Conservation (phyloP, 2,113 vertebrate species). For the Cromileptes altivelis region DNA sequence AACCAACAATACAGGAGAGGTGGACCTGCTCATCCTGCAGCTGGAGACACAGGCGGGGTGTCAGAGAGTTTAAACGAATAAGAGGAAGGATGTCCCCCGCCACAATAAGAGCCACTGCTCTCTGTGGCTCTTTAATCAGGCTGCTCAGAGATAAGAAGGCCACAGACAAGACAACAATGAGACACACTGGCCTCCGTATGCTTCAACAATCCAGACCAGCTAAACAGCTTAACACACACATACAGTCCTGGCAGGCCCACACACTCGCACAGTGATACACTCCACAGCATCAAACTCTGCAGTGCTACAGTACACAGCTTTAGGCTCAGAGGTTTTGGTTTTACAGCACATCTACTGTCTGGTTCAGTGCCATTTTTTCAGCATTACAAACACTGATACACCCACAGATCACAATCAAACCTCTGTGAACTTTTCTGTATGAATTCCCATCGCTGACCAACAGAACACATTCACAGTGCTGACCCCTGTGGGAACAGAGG, state of each 20-base stretch:
- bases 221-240: conserved; percentile 19
- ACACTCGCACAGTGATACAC: neutral
- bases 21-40: conserved; percentile 3
- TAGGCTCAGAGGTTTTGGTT: neutral
- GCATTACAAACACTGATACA: neutral
- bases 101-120: conserved; percentile 35
- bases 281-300: neutral
- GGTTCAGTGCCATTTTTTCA: neutral
- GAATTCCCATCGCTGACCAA: neutral
- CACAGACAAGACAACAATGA: conserved; percentile 32
- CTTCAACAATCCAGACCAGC: neutral
- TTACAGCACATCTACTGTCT: neutral
- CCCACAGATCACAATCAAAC: neutral
- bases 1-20: conserved; percentile 12
- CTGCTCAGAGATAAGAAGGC: conserved; percentile 32
- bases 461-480: too few species aligned
- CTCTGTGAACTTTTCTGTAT: neutral
- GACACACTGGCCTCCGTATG: neutral
- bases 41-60: neutral
- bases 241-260: neutral
- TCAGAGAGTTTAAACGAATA: conserved; percentile 2
- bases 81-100: conserved; percentile 3
- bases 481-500: too few species aligned
- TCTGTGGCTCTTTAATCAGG: conserved; percentile 32
- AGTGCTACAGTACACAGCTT: neutral